Evolutionary conservation across 2,797 vertebrate species (phyloP).

Genomic region (Spinus pinus): DNA sequence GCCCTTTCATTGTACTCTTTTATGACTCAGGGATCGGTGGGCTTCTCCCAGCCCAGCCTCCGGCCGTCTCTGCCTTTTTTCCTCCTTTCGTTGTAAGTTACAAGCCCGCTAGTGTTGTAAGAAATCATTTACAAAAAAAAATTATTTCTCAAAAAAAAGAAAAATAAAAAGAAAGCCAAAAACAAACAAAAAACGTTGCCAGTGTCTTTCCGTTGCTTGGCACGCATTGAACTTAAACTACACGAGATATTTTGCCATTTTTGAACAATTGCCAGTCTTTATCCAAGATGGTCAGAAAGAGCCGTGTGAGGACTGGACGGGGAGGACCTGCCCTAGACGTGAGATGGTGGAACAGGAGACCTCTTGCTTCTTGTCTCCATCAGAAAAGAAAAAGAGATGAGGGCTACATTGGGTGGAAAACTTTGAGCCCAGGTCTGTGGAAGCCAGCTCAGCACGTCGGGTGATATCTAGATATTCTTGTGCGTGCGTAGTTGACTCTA

Average conservation of each 20-base stretch:
- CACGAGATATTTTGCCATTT: background rate
- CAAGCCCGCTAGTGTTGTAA: background rate
- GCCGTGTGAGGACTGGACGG: background rate
- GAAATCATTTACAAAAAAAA: background rate
- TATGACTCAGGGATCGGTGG: conserved; percentile 47
- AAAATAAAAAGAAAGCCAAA: background rate
- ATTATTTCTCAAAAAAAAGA: background rate
- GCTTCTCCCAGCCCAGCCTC: conserved; percentile 10
- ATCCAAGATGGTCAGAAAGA: background rate
- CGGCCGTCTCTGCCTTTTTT: background rate
- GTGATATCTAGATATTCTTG: background rate
- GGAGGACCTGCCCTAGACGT: background rate
- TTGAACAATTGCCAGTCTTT: background rate
- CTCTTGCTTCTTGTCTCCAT: background rate
- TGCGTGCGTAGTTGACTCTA: background rate
- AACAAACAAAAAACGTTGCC: background rate
- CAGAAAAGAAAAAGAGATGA: background rate
- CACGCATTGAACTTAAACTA: background rate
- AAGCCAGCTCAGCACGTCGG: background rate
- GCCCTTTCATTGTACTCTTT: conserved; percentile 49
- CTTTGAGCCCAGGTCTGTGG: background rate
- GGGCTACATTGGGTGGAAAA: background rate
- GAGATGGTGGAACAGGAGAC: background rate
- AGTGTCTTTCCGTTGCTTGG: background rate
- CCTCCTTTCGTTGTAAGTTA: background rate